A percentile compares a stretch with the other conserved stretches of the same genome.
Evolutionary conservation across 1,140 invertebrate species (phyloP).

Genomic region (Cecropterus lyciades): DNA sequence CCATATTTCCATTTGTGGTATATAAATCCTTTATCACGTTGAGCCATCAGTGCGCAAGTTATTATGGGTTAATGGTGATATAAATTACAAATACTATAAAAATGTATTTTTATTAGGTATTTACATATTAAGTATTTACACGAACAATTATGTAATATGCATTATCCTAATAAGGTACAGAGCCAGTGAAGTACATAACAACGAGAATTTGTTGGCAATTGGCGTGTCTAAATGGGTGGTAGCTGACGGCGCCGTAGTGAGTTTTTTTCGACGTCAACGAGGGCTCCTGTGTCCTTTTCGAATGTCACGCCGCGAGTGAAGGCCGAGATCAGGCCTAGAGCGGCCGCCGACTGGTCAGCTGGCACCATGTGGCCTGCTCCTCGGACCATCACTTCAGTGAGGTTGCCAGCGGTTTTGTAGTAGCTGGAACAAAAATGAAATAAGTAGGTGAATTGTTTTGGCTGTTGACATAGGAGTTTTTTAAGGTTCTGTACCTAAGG

Average conservation of each 20-base stretch:
- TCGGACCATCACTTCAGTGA: conserved; percentile 87
- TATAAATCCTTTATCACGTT: no score
- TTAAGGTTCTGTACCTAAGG: no score
- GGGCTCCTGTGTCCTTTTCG: conserved; percentile 57
- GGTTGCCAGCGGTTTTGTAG: conserved; percentile 84
- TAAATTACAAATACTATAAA: background rate
- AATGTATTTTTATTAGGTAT: background rate
- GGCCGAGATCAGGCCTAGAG: conserved; percentile 74
- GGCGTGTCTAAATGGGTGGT: conserved; percentile 20
- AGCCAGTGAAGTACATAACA: background rate
- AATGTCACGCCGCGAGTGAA: conserved; percentile 64
- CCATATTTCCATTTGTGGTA: no score
- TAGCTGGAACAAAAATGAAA: conserved; percentile 79
- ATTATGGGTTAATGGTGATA: background rate
- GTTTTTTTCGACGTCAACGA: conserved; percentile 64
- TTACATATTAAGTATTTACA: background rate
- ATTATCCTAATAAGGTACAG: conserved; percentile 24
- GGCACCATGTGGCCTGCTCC: conserved; percentile 89
- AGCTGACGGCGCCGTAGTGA: conserved; percentile 48
- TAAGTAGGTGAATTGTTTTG: no score
- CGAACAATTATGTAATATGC: conserved; percentile 4
- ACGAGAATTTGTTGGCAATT: background rate
- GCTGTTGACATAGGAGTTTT: no score
- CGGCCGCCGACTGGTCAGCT: conserved; percentile 85
- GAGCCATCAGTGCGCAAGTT: no score